Evolutionary conservation across 2,113 vertebrate genomes (phyloP), one percentile per base, ranked within the genome.

Genomic region (Spermophilus dauricus): DNA sequence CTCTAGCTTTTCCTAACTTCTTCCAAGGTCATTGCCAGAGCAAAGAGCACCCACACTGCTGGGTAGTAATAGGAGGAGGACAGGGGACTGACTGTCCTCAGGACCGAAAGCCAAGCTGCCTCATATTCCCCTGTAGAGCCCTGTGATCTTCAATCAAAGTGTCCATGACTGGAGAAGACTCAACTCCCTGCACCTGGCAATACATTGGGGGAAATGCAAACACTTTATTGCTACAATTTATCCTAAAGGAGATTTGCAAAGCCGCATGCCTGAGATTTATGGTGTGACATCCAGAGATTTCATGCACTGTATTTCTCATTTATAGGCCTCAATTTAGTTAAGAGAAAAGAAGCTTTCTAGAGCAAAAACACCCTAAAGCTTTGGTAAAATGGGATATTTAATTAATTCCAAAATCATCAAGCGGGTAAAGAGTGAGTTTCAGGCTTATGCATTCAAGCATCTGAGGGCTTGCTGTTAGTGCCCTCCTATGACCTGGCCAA

Each of bases 301-400:
- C 1, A 5, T 72, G 58, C 94, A 88, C 94, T 97, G 80, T 98
- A 97, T 98, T 98, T 98, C 96, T 97, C 98, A 96, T 97, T 98
- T 98, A 98, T 92, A 88, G 85, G 83, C 88, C 87, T 97, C 93
- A 95, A 39, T 98, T 98, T 97, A 98, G 97, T 98, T 98, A 93
- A 98, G 58, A 96, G 96, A 98, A 94, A 91, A 80, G 96, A 92
- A 92, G 91, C 58, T 95, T 97, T 97, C 96, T 96, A 93, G 88
- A 97, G 87, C 65, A 96, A 78, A 37, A 51, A 39, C 34, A 98
- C 95, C 96, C 89, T 86, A 42, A 75, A 96, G 96, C 81, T 95
- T 81, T 94, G 95, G 88, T 95, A 81, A 96, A 94, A 28, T 90
- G 17, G 42, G 24, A 18, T 96, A 75, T 86, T 17, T 87, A 94